These are phyloP conservation scores for Rhabdomys dilectus DNA, from an alignment of 2,113 vertebrate genomes.

Conservation along the genomic window DNA sequence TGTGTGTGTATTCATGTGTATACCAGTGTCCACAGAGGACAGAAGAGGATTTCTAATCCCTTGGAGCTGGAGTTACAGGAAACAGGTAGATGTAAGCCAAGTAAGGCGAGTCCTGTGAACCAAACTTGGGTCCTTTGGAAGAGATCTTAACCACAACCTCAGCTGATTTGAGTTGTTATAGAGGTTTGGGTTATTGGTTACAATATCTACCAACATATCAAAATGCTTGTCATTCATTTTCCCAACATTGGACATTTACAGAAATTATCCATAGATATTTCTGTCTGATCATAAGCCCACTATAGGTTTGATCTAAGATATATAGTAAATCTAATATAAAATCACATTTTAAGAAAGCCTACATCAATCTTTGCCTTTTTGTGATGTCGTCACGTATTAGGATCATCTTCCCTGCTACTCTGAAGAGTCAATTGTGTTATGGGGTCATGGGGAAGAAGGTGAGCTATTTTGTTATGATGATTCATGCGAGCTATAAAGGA, in stretches of 20 bases:
- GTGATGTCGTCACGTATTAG: not conserved
- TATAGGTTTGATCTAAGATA: not conserved
- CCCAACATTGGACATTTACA: not conserved
- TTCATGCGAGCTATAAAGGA: not conserved
- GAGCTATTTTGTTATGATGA: not conserved
- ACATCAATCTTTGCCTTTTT: not conserved
- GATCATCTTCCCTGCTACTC: not conserved
- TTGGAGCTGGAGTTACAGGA: not conserved
- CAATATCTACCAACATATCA: not conserved
- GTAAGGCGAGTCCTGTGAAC: not conserved
- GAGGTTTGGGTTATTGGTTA: not conserved
- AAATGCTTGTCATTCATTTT: not conserved
- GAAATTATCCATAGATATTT: not conserved
- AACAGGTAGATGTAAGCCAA: not conserved
- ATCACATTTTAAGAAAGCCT: not conserved
- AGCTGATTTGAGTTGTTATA: not conserved
- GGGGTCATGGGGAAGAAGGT: too few relatives aligned
- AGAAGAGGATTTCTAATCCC: not conserved
- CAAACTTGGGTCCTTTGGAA: not conserved
- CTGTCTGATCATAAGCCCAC: not conserved
- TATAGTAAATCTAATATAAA: not conserved
- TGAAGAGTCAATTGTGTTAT: not conserved
- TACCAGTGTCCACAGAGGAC: too few relatives aligned
- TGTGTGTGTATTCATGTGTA: too few relatives aligned
- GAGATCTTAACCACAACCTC: not conserved